Base-by-base conservation (phyloP, 2,888 invertebrate species). In the Agrotis ipsilon region DNA sequence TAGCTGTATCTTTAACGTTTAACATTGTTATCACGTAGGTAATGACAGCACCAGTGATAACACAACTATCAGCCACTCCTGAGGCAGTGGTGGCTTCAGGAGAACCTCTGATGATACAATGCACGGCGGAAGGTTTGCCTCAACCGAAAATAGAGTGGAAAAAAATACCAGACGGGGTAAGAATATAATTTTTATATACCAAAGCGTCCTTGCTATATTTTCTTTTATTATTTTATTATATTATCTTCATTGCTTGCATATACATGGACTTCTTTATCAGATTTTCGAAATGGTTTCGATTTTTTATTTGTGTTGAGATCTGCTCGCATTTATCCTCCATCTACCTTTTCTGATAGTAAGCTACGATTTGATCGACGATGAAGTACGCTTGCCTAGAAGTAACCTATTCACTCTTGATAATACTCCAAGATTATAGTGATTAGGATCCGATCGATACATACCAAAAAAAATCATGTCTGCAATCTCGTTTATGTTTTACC, bases 91-190 rank as follows among this genome's bases (percentile, higher is more conserved):
- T 92, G 1, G 64, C 87, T 7, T 84, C 82, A 49, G 93, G 92
- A 0, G 86, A 86, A 24, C 58, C 82, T 24, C 74, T 95, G 32
- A 80, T 86, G 1, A 85, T 95, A 64, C 91, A 93, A 67, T 96
- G 96, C 75, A 67, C 83, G 46, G 93, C 93, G 1, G 87, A 91
- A 45, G 94, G 94, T 0, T 82, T 77, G 14, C 95, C 95, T 13
- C 84, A 88, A 39, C 94, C 94, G 3, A 83, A 87, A 72, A 93
- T 91, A 60, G 65, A 58, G 19, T 96, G 93, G 93, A 90, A 74
- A 32, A 95, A 94, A 83, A 77, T 88, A 61, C 62, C 86, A 11
- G 84, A 88, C 59, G 43, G 55, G 72, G 92, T 92, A 81, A 82
- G 80, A 59, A 39, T 51, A 19, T 39, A 24, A 5, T 24, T 0